Conservation (phyloP, 2,113 vertebrate species). For the Xyliphius kryptos region DNA sequence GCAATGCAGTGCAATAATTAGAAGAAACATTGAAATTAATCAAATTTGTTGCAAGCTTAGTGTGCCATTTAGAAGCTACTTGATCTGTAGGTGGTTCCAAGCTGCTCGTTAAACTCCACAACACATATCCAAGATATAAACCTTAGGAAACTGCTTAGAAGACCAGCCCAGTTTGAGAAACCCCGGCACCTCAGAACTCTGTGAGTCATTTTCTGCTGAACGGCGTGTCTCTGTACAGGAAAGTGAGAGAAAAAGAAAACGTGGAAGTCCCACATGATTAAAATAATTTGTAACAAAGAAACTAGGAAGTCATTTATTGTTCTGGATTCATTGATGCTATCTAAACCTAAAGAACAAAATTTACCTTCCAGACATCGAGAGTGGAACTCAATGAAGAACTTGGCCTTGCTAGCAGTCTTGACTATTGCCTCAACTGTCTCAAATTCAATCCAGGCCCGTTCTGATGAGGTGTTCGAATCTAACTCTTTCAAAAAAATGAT, state of each 20-base stretch:
- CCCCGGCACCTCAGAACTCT: conserved; percentile 70
- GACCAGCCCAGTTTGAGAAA: conserved; percentile 80
- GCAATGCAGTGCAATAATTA: too few species aligned
- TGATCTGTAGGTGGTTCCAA: too few species aligned
- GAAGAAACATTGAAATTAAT: too few species aligned
- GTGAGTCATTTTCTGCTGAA: conserved; percentile 73
- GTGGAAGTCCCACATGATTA: conserved; percentile 11
- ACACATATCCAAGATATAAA: too few species aligned
- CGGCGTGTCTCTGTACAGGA: conserved; percentile 64
- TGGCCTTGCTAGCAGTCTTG: conserved; percentile 76
- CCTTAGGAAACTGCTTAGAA: conserved; percentile 76
- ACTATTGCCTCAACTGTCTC: conserved; percentile 76
- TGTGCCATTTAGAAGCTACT: too few species aligned
- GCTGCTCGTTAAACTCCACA: too few species aligned
- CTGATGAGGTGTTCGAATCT: conserved; percentile 35
- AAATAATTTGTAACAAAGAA: too few species aligned
- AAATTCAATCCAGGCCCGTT: conserved; percentile 72
- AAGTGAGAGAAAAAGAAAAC: background rate
- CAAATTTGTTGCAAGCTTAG: too few species aligned
- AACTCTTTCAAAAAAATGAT: too few species aligned
- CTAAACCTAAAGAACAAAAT: too few species aligned
- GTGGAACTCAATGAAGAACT: conserved; percentile 80
- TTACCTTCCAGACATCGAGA: conserved; percentile 79
- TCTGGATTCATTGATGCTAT: too few species aligned
- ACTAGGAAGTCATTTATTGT: too few species aligned